These are phyloP conservation scores for Diuraphis noxia DNA, from an alignment of 1,140 invertebrate species.

Conservation along the genomic window DNA sequence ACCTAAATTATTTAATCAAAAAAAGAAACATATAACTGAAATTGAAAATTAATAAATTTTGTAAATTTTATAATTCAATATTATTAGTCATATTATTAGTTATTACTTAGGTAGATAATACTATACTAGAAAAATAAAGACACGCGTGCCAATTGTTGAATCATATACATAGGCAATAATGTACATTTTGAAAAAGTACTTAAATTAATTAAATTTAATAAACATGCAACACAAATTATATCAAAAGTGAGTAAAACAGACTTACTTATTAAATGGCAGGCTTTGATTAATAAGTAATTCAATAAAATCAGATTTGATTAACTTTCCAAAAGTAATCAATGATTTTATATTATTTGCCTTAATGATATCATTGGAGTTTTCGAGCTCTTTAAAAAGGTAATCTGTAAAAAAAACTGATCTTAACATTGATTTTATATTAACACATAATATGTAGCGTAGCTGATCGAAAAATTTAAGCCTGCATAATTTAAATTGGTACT, in stretches of 20 bases:
- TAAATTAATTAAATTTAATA: not conserved
- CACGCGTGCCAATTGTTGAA: not conserved
- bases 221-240: not conserved
- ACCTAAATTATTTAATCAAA: too few relatives aligned
- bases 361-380: conserved; percentile 31
- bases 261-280: conserved; percentile 32
- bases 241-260: not conserved
- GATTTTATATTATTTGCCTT: conserved; percentile 32
- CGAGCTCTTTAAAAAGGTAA: conserved; percentile 11
- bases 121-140: not conserved
- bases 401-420: not conserved
- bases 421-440: not conserved
- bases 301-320: conserved; percentile 33
- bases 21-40: too few relatives aligned
- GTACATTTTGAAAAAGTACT: not conserved
- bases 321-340: conserved; percentile 35
- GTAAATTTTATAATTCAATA: not conserved
- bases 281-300: conserved; percentile 47
- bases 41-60: too few relatives aligned
- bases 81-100: not conserved
- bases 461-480: not conserved
- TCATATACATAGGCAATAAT: not conserved
- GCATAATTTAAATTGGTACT: not conserved
- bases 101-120: not conserved
- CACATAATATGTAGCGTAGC: not conserved